Base-by-base conservation (phyloP, 2,888 invertebrate genomes). In the Drosophila acutilabella region DNA sequence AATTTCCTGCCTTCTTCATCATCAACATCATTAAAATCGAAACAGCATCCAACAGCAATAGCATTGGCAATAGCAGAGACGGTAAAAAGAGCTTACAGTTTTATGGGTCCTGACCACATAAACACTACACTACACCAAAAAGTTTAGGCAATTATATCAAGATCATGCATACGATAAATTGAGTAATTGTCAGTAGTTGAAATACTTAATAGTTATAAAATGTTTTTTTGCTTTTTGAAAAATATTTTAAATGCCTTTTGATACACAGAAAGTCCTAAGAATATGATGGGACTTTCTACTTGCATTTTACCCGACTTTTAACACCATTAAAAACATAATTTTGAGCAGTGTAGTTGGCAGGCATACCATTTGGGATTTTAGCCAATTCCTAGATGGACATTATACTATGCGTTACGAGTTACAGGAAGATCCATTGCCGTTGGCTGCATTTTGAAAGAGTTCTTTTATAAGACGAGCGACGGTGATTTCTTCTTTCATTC, bases 71-170 rank as follows among this genome's bases (percentile, higher is more conserved):
- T 36, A 36, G 40, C 47, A 64, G 77, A 50, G 68, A 38, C 36
- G 53, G 20, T 14, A 48, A 64, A 45, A 67, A 66, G 58, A 66
- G 64, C 78, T 52, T 75, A 59, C 64, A 68, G 66, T 88, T 83
- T 83, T 83, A 83, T 85, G 75, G 53, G 50, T 88, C 82, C 86
- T 80, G 70, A 44, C 44, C 74, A 74, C 70, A 77, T 80, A 77
- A 80, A 76, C 44, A 47, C 56, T 61, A 30, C 30, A 30, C 30
- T 30, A 1, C 8, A 30, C 30, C 8, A 30, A 30, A 30, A 30
- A 8, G 30, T 30, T 30, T 30, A 8, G 8, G 7, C 30, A 30
- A 30, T 6, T 20, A 20, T 4, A 20, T 20, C 20, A 4, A 20
- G 26, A 0, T 26, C 1, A 26, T 5, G 7, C 7, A 26, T 26